A percentile compares a stretch with the other conserved stretches of the same genome.
These are phyloP conservation scores for Hypercompe scribonia DNA, from an alignment of 2,888 invertebrate genomes.

Conservation along the genomic window DNA sequence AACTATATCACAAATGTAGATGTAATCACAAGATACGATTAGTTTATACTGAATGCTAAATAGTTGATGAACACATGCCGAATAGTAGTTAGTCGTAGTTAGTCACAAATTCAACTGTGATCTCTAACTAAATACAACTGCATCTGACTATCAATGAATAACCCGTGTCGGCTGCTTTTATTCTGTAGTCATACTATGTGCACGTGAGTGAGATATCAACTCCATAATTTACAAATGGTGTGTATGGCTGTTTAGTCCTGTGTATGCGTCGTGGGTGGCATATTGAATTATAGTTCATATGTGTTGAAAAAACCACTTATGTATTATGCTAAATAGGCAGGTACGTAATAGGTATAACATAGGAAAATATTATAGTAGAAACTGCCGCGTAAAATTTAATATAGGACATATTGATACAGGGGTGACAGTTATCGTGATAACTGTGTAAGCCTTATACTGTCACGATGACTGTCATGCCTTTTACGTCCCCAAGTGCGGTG, in stretches of 20 bases:
- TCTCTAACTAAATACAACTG: background rate
- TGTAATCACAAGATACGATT: too few species aligned
- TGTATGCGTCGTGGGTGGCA: slow-evolving; percentile 5
- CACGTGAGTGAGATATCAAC: slow-evolving; percentile 9
- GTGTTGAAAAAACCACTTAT: background rate
- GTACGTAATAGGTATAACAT: background rate
- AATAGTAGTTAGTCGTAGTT: background rate
- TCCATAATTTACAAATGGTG: background rate
- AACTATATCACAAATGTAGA: too few species aligned
- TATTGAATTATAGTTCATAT: background rate
- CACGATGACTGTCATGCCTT: too few species aligned
- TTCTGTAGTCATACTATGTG: background rate
- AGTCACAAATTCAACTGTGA: background rate
- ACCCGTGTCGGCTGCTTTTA: background rate
- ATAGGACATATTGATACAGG: too few species aligned
- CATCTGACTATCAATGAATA: background rate
- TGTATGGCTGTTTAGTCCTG: background rate
- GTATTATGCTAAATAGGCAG: background rate
- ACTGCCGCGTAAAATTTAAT: too few species aligned
- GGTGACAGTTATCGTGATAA: too few species aligned
- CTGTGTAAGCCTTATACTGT: too few species aligned
- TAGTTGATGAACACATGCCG: background rate
- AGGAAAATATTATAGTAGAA: background rate
- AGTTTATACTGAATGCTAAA: background rate
- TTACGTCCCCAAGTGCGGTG: too few species aligned